Evolutionary conservation across 2,113 vertebrate species (phyloP), one percentile per base, ranked within the genome.

Genomic region (Ancistrus triradiatus): DNA sequence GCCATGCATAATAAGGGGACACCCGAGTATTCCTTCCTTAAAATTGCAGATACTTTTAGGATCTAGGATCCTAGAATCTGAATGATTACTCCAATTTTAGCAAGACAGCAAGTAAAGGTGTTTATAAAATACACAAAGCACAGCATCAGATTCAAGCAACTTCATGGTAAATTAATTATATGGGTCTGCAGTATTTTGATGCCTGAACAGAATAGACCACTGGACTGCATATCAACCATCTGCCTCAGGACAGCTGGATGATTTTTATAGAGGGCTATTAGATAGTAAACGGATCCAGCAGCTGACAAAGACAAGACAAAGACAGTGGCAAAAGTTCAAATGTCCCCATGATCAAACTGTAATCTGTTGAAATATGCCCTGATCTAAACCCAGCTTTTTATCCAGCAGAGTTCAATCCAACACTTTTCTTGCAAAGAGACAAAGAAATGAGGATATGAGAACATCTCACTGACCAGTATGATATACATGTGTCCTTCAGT

Each of bases 1-100:
- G n/a, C 75, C 61, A 75, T 78, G 81, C 78, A 86, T 84, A 80
- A 81, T 75, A 80, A 83, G 73, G 76, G 78, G n/a, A 81, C 27
- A 68, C 69, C 75, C 68, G 77, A 85, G 79, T 75, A 74, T 73
- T 74, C 71, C 71, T 78, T 65, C 79, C 79, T 85, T 82, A 81
- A 82, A 81, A 77, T 72, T 75, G 66, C 75, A n/a, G n/a, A n/a
- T n/a, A n/a, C n/a, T n/a, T n/a, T n/a, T n/a, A n/a, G n/a, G n/a
- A n/a, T n/a, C n/a, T n/a, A n/a, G n/a, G n/a, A n/a, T n/a, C n/a
- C n/a, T n/a, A n/a, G n/a, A n/a, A n/a, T n/a, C n/a, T n/a, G n/a
- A n/a, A n/a, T n/a, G n/a, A n/a, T n/a, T n/a, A n/a, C n/a, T n/a
- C n/a, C n/a, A n/a, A n/a, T 85, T 84, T 83, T 80, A 82, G 74